Percentiles rank a stretch among this genome's conserved stretches.
These are phyloP conservation scores for Lasioglossum albipes DNA, from an alignment of 1,140 invertebrate genomes.

Conservation along the genomic window DNA sequence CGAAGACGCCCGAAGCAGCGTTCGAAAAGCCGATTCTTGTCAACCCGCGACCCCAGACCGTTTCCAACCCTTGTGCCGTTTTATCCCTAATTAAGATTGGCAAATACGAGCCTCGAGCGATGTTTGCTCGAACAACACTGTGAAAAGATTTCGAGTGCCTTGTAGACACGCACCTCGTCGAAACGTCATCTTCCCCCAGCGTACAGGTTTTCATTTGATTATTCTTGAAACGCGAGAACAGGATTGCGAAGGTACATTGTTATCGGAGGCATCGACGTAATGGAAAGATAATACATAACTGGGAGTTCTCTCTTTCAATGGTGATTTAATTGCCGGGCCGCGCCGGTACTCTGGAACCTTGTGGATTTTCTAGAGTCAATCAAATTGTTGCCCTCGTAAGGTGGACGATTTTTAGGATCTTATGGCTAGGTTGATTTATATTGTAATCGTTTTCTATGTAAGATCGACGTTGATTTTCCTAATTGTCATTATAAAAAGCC, in stretches of 20 bases:
- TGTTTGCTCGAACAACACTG: background rate
- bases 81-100: constrained; percentile 38
- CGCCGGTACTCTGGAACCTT: too few relatives aligned
- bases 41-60: background rate
- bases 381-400: background rate
- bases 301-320: too few relatives aligned
- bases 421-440: too few relatives aligned
- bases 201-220: background rate
- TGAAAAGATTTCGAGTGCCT: background rate
- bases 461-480: too few relatives aligned
- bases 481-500: too few relatives aligned
- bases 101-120: constrained; percentile 11
- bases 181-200: background rate
- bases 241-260: too few relatives aligned
- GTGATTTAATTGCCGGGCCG: too few relatives aligned
- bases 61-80: constrained; percentile 29
- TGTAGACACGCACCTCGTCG: background rate
- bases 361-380: background rate
- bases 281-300: too few relatives aligned
- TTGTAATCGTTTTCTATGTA: too few relatives aligned
- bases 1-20: constrained; percentile 52
- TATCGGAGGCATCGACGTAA: too few relatives aligned
- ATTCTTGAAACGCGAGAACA: background rate
- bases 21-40: constrained; percentile 56
- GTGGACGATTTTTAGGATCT: too few relatives aligned